phyloP scores from a whole-genome alignment of 2,113 vertebrate genomes.

The Cariama cristata region DNA sequence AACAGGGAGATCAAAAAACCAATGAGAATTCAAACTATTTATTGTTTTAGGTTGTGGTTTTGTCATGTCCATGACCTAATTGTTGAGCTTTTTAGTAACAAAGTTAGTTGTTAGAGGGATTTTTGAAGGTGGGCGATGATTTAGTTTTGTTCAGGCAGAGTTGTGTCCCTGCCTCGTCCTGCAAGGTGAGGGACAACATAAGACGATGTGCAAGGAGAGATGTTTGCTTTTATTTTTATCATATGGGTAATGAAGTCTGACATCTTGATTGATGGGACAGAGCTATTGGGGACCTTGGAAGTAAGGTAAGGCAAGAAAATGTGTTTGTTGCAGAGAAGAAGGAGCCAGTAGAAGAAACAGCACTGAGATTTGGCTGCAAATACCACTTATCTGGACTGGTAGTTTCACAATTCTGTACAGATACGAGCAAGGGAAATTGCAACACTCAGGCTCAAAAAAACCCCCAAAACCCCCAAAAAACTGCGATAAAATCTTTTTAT shows the following conservation, averaged over 20 bases:
- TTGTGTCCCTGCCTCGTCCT: background rate
- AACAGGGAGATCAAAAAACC: background rate
- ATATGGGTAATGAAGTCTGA: background rate
- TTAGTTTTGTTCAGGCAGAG: background rate
- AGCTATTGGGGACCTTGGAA: background rate
- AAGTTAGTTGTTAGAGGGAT: background rate
- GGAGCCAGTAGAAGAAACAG: background rate
- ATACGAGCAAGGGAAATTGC: background rate
- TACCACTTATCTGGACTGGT: background rate
- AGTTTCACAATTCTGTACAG: background rate
- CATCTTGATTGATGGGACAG: constrained; percentile 10
- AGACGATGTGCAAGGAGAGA: background rate
- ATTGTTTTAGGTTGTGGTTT: background rate
- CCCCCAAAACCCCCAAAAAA: no score
- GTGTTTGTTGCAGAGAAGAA: background rate
- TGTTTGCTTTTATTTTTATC: constrained; percentile 41
- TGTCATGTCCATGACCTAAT: background rate
- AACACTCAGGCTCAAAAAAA: background rate
- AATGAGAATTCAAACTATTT: background rate
- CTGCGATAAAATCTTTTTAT: background rate
- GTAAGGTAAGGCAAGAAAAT: background rate
- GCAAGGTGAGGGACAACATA: background rate
- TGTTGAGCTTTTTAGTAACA: background rate
- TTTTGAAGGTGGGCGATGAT: background rate
- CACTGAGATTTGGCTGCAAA: background rate